Evolutionary conservation across 2,113 vertebrate genomes (phyloP).

Genomic region (Petroica traversi): DNA sequence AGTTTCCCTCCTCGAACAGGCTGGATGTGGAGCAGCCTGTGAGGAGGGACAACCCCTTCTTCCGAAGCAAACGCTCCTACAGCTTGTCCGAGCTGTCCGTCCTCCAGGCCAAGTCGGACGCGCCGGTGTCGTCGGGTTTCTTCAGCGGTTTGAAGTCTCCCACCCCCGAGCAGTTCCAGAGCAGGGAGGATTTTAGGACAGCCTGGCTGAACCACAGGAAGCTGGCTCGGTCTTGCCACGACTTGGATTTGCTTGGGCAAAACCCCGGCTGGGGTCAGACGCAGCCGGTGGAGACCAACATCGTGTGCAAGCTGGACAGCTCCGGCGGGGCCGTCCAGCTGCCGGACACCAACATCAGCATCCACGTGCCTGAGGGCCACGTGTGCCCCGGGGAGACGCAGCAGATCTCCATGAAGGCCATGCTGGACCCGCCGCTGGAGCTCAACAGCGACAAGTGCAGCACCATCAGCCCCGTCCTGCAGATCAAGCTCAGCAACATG

Average conservation of each 20-base stretch:
- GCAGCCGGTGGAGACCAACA: slow-evolving; percentile 90
- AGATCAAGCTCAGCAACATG: slow-evolving; percentile 93
- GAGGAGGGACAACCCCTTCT: slow-evolving; percentile 89
- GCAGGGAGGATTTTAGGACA: slow-evolving; percentile 91
- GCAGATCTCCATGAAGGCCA: slow-evolving; percentile 91
- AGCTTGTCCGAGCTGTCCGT: slow-evolving; percentile 93
- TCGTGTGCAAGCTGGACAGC: slow-evolving; percentile 90
- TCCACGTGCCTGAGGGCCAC: slow-evolving; percentile 89
- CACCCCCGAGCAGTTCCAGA: slow-evolving; percentile 92
- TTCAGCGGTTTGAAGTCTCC: slow-evolving; percentile 89
- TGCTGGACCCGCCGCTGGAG: slow-evolving; percentile 90
- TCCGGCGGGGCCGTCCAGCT: slow-evolving; percentile 90
- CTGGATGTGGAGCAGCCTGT: slow-evolving; percentile 60
- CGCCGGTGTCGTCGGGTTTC: slow-evolving; percentile 67
- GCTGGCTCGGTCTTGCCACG: slow-evolving; percentile 92
- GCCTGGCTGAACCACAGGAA: slow-evolving; percentile 96
- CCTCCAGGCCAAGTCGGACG: slow-evolving; percentile 82
- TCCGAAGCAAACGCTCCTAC: slow-evolving; percentile 94
- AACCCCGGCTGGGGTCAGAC: slow-evolving; percentile 98
- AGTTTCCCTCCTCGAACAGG: slow-evolving; percentile 55
- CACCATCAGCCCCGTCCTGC: slow-evolving; percentile 90
- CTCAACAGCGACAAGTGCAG: slow-evolving; percentile 91
- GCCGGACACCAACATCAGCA: slow-evolving; percentile 89
- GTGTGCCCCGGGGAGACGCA: slow-evolving; percentile 85
- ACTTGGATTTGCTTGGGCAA: slow-evolving; percentile 90